phyloP scores from a whole-genome alignment of 2,113 vertebrate species.

The Tonatia bakeri region DNA sequence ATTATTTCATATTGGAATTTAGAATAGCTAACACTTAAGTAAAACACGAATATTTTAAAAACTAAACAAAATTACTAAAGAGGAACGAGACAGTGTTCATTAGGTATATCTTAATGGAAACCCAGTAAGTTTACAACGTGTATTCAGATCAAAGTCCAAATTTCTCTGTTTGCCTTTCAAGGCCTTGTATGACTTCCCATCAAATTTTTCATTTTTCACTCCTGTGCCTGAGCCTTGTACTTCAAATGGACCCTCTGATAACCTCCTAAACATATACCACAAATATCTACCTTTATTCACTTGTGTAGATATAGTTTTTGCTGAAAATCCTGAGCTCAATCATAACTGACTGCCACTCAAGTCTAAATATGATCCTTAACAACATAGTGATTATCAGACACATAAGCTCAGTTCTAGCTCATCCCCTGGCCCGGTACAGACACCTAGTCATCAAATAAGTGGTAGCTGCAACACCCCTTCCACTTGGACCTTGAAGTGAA shows the following conservation, averaged over 20 bases:
- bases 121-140: not conserved
- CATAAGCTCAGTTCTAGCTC: not conserved
- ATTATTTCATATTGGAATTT: not conserved
- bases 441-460: not conserved
- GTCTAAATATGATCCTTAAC: not conserved
- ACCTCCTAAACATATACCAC: not conserved
- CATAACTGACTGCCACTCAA: not conserved
- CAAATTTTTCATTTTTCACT: not conserved
- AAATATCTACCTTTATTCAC: not conserved
- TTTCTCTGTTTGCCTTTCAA: not conserved
- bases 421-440: not conserved
- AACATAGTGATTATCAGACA: not conserved
- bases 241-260: not conserved
- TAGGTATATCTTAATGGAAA: not conserved
- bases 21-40: not conserved
- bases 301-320: not conserved
- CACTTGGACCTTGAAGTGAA: not conserved
- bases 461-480: not conserved
- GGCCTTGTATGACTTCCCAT: not conserved
- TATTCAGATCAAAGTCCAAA: not conserved
- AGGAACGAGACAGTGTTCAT: not conserved
- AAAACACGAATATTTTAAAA: not conserved
- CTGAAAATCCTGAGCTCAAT: not conserved
- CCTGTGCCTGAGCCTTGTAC: not conserved
- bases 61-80: not conserved